Base-by-base conservation (phyloP, 2,113 vertebrate species). In the Chionodraco myersi region DNA sequence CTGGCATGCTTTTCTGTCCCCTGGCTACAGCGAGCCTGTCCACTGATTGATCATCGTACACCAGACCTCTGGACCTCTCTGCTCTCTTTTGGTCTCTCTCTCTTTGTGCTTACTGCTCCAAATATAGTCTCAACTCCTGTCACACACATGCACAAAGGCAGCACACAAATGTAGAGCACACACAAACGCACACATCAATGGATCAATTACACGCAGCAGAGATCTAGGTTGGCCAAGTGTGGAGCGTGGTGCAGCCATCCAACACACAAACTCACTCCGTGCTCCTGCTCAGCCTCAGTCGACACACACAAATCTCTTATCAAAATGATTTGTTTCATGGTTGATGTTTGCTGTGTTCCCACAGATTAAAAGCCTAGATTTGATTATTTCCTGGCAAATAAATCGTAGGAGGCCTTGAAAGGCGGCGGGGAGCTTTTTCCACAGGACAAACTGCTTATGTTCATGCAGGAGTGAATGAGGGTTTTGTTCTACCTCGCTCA, bases 31-130 rank as follows among this genome's bases (percentile, higher is more conserved):
- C 67, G 80, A 84, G 82, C 77, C 83, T 83, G 75, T 82, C 76
- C 75, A 65, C 79, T 93, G 93, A 94, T 94, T 94, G 94, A 95
- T 94, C 90, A 92, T 91, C 58, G 30, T 67, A 87, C 87, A 90
- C 86, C 83, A 93, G 92, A 93, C 90, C 92, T 93, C 89, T 87
- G 82, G 86, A 89, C 36, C 36, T 88, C 91, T 90, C 80, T 89
- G 86, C 85, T 88, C 81, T 59, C 68, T 84, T 87, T 87, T 90
- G 80, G 70, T 51, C 47, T 63, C 72, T 84, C 63, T 83, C 83
- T 79, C 64, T 82, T 78, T 84, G 71, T 83, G 54, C 76, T 83
- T 76, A 80, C 59, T 72, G 69, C 77, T 85, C 92, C 93, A 94
- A 94, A 94, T 93, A 92, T 95, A 95, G 89, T 81, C 47, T 68